phyloP scores from a whole-genome alignment of 1,140 invertebrate genomes.

The Ceratosolen fusciceps region DNA sequence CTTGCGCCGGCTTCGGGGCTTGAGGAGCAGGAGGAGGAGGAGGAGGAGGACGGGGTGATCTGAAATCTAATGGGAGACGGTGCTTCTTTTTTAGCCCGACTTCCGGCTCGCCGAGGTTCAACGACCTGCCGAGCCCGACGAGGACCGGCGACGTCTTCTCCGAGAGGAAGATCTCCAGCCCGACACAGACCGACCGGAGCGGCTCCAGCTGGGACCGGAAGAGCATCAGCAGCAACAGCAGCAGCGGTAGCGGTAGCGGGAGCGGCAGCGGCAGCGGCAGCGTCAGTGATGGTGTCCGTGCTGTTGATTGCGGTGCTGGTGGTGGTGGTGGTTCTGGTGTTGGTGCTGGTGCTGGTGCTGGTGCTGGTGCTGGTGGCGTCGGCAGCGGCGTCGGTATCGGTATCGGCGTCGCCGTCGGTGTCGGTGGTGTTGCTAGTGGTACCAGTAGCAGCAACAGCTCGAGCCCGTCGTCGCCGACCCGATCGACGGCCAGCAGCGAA shows the following conservation, averaged over 20 bases:
- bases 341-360: too few relatives aligned
- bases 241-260: constrained; percentile 27
- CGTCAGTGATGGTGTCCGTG: too few relatives aligned
- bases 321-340: too few relatives aligned
- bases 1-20: too few relatives aligned
- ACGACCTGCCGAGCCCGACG: constrained; percentile 35
- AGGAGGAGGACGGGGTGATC: too few relatives aligned
- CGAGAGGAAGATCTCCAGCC: constrained; percentile 64
- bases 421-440: too few relatives aligned
- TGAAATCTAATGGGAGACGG: too few relatives aligned
- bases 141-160: constrained; percentile 46
- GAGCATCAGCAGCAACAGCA: neutral
- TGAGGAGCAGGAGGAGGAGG: too few relatives aligned
- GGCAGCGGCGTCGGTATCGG: neutral
- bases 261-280: constrained; percentile 47
- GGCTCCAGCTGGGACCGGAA: constrained; percentile 53
- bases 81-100: constrained; percentile 25
- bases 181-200: constrained; percentile 64
- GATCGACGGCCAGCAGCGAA: constrained; percentile 54
- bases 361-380: constrained; percentile 50
- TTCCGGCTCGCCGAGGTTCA: constrained; percentile 18
- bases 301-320: too few relatives aligned
- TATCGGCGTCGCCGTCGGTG: constrained; percentile 50
- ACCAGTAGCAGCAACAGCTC: constrained; percentile 47
- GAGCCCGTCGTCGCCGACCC: constrained; percentile 46